Evolutionary conservation across 2,113 vertebrate genomes (phyloP).

Genomic region (Lucifuga dentata): DNA sequence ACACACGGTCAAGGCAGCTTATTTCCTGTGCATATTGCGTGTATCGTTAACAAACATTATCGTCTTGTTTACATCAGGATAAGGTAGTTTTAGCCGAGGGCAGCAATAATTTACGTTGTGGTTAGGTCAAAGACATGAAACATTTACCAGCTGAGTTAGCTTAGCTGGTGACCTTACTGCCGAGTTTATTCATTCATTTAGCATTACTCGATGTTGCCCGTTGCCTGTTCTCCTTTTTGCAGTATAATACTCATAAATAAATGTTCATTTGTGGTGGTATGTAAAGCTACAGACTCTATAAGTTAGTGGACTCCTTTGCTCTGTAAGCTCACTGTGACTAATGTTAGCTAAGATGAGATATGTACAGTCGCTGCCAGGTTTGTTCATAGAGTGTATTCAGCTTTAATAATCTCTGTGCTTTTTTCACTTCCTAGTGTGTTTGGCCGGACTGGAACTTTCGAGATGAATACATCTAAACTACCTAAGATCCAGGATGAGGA

Average conservation of each 20-base stretch:
- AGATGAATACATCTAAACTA: constrained; percentile 92
- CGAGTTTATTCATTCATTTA: constrained; percentile 25
- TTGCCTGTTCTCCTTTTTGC: no score
- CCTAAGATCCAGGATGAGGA: constrained; percentile 92
- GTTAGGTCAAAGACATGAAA: background rate
- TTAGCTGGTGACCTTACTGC: constrained; percentile 19
- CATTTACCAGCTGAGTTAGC: background rate
- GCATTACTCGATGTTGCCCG: no score
- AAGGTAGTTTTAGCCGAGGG: background rate
- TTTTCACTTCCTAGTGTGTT: background rate
- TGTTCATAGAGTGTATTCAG: background rate
- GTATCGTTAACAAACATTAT: constrained; percentile 1
- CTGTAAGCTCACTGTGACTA: background rate
- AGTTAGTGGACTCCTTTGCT: background rate
- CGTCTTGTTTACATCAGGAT: background rate
- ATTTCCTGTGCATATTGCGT: constrained; percentile 31
- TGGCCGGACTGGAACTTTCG: constrained; percentile 60
- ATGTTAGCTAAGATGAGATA: background rate
- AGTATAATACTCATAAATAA: background rate
- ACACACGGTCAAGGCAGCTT: constrained; percentile 58
- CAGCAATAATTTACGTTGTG: background rate
- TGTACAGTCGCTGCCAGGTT: background rate
- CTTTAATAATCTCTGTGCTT: background rate
- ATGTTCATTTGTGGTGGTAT: no score
- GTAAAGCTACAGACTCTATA: background rate